These are phyloP conservation scores for Brenthis hecate DNA, from an alignment of 2,888 invertebrate species.

Conservation along the genomic window DNA sequence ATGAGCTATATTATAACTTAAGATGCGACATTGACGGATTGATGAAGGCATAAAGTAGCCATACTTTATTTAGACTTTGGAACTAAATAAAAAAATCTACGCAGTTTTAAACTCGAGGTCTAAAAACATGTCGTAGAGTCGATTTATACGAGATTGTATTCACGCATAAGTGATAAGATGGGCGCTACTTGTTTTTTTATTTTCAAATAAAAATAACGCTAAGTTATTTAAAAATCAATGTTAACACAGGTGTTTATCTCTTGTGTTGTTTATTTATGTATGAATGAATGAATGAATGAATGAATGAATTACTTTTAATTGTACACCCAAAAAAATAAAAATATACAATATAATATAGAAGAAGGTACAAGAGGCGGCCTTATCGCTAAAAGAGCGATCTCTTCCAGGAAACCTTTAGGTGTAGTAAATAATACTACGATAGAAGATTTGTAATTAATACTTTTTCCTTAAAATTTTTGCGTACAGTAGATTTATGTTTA, in stretches of 20 bases:
- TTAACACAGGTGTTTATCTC: neutral
- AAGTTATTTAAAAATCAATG: slow-evolving; percentile 3
- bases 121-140: neutral
- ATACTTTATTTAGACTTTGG: slow-evolving; percentile 27
- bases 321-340: too few relatives aligned
- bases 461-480: too few relatives aligned
- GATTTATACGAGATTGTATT: slow-evolving; percentile 18
- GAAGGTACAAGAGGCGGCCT: too few relatives aligned
- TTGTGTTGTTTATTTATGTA: neutral
- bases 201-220: neutral
- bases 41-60: slow-evolving; percentile 27
- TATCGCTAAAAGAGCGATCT: too few relatives aligned
- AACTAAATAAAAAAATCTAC: slow-evolving; percentile 15
- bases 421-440: too few relatives aligned
- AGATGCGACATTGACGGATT: slow-evolving; percentile 32
- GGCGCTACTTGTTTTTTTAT: slow-evolving; percentile 1
- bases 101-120: slow-evolving; percentile 1
- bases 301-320: too few relatives aligned
- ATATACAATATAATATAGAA: too few relatives aligned
- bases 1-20: slow-evolving; percentile 31
- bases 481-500: too few relatives aligned
- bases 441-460: too few relatives aligned
- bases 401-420: too few relatives aligned
- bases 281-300: too few relatives aligned
- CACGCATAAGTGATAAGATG: slow-evolving; percentile 14